Conservation (phyloP, 1,140 invertebrate genomes). For the Saccostrea glomerata region DNA sequence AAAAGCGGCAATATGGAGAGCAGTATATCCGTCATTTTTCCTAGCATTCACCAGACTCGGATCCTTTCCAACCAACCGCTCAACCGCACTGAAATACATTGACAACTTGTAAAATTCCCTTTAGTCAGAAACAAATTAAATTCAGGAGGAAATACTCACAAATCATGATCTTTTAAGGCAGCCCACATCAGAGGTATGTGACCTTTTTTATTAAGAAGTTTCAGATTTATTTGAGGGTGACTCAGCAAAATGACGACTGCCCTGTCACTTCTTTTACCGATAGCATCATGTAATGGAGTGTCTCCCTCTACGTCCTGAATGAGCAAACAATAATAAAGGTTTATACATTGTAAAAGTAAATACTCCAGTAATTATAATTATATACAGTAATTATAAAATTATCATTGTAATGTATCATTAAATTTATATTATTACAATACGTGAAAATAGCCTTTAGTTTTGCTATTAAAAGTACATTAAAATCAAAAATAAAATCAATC, state of each 20-base stretch:
- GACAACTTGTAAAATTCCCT: too few relatives aligned
- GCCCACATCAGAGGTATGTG: slow-evolving; percentile 63
- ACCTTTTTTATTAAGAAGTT: slow-evolving; percentile 60
- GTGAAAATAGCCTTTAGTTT: too few relatives aligned
- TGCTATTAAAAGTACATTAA: too few relatives aligned
- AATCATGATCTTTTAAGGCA: slow-evolving; percentile 62
- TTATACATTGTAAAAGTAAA: too few relatives aligned
- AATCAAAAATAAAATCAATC: too few relatives aligned
- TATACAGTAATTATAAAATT: too few relatives aligned
- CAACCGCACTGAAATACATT: slow-evolving; percentile 49
- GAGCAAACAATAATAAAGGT: too few relatives aligned
- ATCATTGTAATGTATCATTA: too few relatives aligned
- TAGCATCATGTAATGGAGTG: slow-evolving; percentile 69
- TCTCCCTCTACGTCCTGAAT: slow-evolving; percentile 65
- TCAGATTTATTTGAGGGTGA: slow-evolving; percentile 57
- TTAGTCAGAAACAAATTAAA: not conserved
- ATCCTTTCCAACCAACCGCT: slow-evolving; percentile 52
- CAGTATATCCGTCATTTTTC: slow-evolving; percentile 58
- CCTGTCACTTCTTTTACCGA: slow-evolving; percentile 55
- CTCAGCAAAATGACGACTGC: slow-evolving; percentile 58
- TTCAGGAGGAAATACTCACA: slow-evolving; percentile 51
- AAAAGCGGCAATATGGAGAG: slow-evolving; percentile 66
- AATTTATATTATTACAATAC: too few relatives aligned
- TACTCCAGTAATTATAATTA: too few relatives aligned
- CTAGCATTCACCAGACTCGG: slow-evolving; percentile 46